Percentiles rank a stretch among this genome's conserved stretches.
Evolutionary conservation across 2,888 invertebrate species (phyloP).

Genomic region (Deilephila elpenor): DNA sequence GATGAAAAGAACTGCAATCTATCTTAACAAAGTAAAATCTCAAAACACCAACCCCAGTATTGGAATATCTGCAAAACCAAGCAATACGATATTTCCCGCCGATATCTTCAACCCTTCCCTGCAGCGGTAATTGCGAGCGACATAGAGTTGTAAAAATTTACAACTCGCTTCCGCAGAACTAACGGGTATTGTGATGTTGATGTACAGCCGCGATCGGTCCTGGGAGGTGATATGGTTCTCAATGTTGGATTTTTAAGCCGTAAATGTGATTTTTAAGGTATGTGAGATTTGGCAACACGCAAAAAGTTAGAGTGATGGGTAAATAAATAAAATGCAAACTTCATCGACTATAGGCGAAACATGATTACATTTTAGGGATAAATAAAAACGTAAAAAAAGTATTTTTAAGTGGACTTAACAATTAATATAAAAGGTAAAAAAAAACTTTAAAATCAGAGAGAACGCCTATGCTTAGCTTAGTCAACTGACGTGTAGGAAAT

Average conservation of each 20-base stretch:
- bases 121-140: conserved; percentile 62
- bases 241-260: conserved; percentile 45
- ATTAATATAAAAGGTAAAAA: too few species aligned
- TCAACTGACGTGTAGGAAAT: too few species aligned
- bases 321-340: too few species aligned
- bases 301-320: too few species aligned
- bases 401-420: too few species aligned
- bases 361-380: too few species aligned
- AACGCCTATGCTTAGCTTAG: too few species aligned
- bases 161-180: conserved; percentile 73
- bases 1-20: too few species aligned
- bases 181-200: conserved; percentile 75
- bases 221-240: conserved; percentile 62
- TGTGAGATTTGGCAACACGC: too few species aligned
- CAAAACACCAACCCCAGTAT: neutral
- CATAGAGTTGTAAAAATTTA: conserved; percentile 79
- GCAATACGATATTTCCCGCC: conserved; percentile 29
- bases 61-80: neutral
- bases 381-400: too few species aligned
- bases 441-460: too few species aligned
- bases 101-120: conserved; percentile 59
- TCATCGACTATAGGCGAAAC: too few species aligned
- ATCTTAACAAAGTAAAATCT: neutral
- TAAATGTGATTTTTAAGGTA: neutral
- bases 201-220: conserved; percentile 62